phyloP scores from a whole-genome alignment of 2,888 invertebrate genomes.

The Timema podura region DNA sequence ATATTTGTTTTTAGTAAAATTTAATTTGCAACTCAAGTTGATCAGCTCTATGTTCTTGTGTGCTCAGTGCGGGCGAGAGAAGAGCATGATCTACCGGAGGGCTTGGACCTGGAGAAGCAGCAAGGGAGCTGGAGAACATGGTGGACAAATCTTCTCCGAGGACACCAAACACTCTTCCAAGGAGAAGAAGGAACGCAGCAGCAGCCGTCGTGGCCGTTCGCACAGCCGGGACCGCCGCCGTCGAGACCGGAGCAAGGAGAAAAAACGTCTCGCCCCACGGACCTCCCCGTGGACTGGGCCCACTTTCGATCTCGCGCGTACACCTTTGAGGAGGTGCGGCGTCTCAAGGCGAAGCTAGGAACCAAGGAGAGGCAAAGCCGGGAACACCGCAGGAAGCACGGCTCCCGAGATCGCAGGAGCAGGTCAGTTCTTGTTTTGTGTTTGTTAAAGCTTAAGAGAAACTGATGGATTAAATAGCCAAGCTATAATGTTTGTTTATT shows the following conservation, averaged over 20 bases:
- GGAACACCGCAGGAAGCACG: slow-evolving; percentile 12
- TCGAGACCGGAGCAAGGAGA: slow-evolving; percentile 19
- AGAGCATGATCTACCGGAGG: too few relatives aligned
- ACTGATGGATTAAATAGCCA: too few relatives aligned
- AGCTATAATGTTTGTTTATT: too few relatives aligned
- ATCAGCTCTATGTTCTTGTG: too few relatives aligned
- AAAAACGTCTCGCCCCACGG: slow-evolving; percentile 18
- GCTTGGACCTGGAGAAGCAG: slow-evolving; percentile 15
- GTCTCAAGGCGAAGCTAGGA: slow-evolving; percentile 25
- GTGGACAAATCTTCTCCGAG: slow-evolving; percentile 5
- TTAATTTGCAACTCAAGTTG: too few relatives aligned
- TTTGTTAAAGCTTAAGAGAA: too few relatives aligned
- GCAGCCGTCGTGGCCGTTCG: slow-evolving; percentile 15
- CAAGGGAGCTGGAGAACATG: slow-evolving; percentile 23
- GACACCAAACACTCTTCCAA: not conserved
- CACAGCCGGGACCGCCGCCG: slow-evolving; percentile 16
- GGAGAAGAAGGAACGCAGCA: slow-evolving; percentile 18
- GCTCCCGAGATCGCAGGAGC: slow-evolving; percentile 19
- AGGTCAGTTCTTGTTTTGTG: not conserved
- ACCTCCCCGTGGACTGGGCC: slow-evolving; percentile 27
- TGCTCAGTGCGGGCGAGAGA: too few relatives aligned
- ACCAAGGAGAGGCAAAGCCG: not conserved
- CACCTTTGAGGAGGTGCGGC: slow-evolving; percentile 27
- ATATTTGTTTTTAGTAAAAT: too few relatives aligned
- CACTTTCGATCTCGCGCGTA: slow-evolving; percentile 25